phyloP scores from a whole-genome alignment of 2,888 invertebrate genomes.

The Caenorhabditis sulstoni region DNA sequence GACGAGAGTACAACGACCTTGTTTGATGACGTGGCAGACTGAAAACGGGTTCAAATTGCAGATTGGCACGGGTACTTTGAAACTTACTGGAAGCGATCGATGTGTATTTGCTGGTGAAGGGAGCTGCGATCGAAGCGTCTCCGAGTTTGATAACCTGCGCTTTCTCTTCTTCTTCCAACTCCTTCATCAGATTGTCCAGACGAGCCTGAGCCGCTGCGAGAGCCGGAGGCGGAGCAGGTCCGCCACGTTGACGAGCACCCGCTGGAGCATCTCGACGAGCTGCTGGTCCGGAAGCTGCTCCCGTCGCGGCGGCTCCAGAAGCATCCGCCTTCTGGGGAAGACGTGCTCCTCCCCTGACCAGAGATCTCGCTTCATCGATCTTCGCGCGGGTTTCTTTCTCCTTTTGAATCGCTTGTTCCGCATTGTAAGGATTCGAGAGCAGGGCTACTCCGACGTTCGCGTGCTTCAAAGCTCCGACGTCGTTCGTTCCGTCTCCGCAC shows the following conservation, averaged over 20 bases:
- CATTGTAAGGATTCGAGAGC: slow-evolving; percentile 78
- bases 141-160: slow-evolving; percentile 90
- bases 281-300: slow-evolving; percentile 9
- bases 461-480: slow-evolving; percentile 98
- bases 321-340: slow-evolving; percentile 31
- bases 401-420: slow-evolving; percentile 66
- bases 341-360: slow-evolving; percentile 44
- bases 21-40: slow-evolving; percentile 99
- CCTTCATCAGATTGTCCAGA: slow-evolving; percentile 86
- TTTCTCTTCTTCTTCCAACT: slow-evolving; percentile 89
- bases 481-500: slow-evolving; percentile 99
- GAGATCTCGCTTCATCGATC: slow-evolving; percentile 55
- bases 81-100: slow-evolving; percentile 94
- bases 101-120: slow-evolving; percentile 96
- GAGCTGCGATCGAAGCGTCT: slow-evolving; percentile 98
- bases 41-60: too few relatives aligned
- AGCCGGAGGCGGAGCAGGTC: slow-evolving; percentile 47
- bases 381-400: slow-evolving; percentile 65
- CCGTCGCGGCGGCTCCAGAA: slow-evolving; percentile 5
- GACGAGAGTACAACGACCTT: slow-evolving; percentile 97
- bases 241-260: slow-evolving; percentile 45
- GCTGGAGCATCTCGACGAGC: slow-evolving; percentile 62
- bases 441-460: slow-evolving; percentile 87
- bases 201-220: slow-evolving; percentile 82
- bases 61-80: too few relatives aligned